Evolutionary conservation across 2,888 invertebrate species (phyloP).

Genomic region (Tryphoninae sp.): DNA sequence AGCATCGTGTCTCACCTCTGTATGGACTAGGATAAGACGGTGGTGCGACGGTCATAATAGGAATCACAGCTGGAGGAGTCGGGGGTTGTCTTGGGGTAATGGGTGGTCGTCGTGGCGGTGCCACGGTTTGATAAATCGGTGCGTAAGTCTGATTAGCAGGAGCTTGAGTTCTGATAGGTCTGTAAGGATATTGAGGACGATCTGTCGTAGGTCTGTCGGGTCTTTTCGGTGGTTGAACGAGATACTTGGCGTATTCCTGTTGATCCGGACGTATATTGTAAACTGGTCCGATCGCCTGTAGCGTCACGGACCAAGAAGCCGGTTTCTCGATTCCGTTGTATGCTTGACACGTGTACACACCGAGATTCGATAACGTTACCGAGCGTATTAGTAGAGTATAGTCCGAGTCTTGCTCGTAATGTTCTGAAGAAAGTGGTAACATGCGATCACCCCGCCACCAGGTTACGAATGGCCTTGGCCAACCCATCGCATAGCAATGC

Average conservation of each 20-base stretch:
- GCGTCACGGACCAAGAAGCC: slow-evolving; percentile 88
- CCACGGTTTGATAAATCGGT: slow-evolving; percentile 76
- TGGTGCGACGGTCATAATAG: slow-evolving; percentile 68
- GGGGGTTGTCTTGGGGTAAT: slow-evolving; percentile 68
- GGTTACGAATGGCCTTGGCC: slow-evolving; percentile 89
- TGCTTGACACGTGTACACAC: slow-evolving; percentile 94
- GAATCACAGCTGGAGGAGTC: slow-evolving; percentile 72
- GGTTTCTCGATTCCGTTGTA: slow-evolving; percentile 92
- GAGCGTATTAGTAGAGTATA: slow-evolving; percentile 89
- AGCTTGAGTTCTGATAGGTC: slow-evolving; percentile 73
- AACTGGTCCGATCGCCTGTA: slow-evolving; percentile 89
- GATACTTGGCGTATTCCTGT: slow-evolving; percentile 84
- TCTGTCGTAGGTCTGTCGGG: slow-evolving; percentile 75
- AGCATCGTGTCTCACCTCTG: slow-evolving; percentile 74
- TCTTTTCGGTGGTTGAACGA: slow-evolving; percentile 83
- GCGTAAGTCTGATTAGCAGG: slow-evolving; percentile 77
- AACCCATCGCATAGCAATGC: slow-evolving; percentile 91
- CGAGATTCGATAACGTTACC: slow-evolving; percentile 88
- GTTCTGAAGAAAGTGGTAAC: slow-evolving; percentile 87
- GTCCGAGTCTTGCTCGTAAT: slow-evolving; percentile 88
- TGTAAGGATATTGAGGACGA: slow-evolving; percentile 78
- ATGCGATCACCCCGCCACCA: slow-evolving; percentile 92
- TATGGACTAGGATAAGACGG: slow-evolving; percentile 61
- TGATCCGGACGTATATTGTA: slow-evolving; percentile 84
- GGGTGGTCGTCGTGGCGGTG: slow-evolving; percentile 67